Evolutionary conservation across 2,888 invertebrate genomes (phyloP).

Genomic region (Tetragonisca angustula): DNA sequence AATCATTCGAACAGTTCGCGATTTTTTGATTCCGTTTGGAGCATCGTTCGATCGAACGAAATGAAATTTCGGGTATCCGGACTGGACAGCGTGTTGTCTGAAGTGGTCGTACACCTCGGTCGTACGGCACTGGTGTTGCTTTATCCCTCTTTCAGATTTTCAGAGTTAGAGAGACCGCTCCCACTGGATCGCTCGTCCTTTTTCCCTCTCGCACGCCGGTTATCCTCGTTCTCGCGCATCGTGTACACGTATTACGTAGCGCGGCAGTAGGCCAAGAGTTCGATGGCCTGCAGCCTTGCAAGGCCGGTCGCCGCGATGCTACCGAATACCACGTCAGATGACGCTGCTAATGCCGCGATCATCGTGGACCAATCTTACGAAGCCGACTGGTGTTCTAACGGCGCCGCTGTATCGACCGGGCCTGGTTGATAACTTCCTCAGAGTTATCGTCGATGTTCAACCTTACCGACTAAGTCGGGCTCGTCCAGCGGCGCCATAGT

Average conservation of each 20-base stretch:
- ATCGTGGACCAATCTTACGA: slow-evolving; percentile 31
- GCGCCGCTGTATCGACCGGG: slow-evolving; percentile 70
- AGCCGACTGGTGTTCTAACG: slow-evolving; percentile 22
- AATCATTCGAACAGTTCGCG: not conserved
- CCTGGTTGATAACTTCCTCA: slow-evolving; percentile 26
- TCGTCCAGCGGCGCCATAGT: slow-evolving; percentile 23
- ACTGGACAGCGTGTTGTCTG: not conserved
- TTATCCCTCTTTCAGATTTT: slow-evolving; percentile 28
- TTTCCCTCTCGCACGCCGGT: slow-evolving; percentile 56
- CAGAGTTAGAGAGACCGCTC: slow-evolving; percentile 49
- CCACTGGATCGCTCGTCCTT: slow-evolving; percentile 51
- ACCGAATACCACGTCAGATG: slow-evolving; percentile 63
- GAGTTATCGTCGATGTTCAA: slow-evolving; percentile 59
- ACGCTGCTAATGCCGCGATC: slow-evolving; percentile 44
- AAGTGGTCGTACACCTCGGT: slow-evolving; percentile 19
- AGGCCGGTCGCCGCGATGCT: slow-evolving; percentile 74
- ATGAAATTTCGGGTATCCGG: slow-evolving; percentile 5
- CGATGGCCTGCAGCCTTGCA: slow-evolving; percentile 83
- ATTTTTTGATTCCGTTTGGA: not conserved
- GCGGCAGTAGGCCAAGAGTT: slow-evolving; percentile 80
- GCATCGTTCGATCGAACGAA: not conserved
- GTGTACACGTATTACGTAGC: slow-evolving; percentile 70
- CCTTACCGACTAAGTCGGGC: slow-evolving; percentile 64
- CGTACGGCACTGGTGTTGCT: slow-evolving; percentile 44
- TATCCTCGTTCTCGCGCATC: slow-evolving; percentile 67